A percentile compares a stretch with the other conserved stretches of the same genome.
Conservation (phyloP, 2,888 invertebrate species). For the Pachymerium ferrugineum region DNA sequence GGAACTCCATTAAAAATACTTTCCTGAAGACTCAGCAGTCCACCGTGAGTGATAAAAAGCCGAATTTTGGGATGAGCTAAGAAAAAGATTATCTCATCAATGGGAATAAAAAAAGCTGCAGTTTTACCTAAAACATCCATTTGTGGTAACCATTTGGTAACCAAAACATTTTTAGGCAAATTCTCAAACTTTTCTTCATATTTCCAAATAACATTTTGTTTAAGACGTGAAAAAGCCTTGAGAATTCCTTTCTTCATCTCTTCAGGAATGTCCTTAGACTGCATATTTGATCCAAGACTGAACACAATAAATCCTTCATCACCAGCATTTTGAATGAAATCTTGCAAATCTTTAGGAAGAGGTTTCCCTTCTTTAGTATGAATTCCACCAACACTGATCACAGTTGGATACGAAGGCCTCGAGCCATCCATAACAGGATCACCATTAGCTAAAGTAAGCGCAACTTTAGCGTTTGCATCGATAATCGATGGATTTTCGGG, state of each 20-base stretch:
- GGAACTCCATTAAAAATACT: constrained; percentile 33
- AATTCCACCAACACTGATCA: neutral
- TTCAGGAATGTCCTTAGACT: neutral
- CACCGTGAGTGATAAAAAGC: constrained; percentile 35
- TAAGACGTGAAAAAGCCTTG: neutral
- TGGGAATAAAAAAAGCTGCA: neutral
- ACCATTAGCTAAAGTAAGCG: neutral
- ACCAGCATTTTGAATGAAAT: constrained; percentile 24
- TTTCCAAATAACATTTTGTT: neutral
- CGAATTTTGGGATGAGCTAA: constrained; percentile 33
- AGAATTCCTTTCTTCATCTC: neutral
- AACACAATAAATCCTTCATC: constrained; percentile 1
- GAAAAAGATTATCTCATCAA: neutral
- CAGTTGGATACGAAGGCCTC: neutral
- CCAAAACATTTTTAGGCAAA: neutral
- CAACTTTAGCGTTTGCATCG: neutral
- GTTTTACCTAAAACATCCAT: constrained; percentile 17
- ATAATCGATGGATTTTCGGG: neutral
- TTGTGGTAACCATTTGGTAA: neutral
- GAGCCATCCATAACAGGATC: neutral
- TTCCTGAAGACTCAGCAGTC: constrained; percentile 32
- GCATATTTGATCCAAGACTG: neutral
- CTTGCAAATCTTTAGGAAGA: constrained; percentile 10
- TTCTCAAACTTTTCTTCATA: neutral
- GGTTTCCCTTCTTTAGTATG: neutral